Evolutionary conservation across 2,113 vertebrate species (phyloP).

Genomic region (Poeciliopsis turrubarensis): DNA sequence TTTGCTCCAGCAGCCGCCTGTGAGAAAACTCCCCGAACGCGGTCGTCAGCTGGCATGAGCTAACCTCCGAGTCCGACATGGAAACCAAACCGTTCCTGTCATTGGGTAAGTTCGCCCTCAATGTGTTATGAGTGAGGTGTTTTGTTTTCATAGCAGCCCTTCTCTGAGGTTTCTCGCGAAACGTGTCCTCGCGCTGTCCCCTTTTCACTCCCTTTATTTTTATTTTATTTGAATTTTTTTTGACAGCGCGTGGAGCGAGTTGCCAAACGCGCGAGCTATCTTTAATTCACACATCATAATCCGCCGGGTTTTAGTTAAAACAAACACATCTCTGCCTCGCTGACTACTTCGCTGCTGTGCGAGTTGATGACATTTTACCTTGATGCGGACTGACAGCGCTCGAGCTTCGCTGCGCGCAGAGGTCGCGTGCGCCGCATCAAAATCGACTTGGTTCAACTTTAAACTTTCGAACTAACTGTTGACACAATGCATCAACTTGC

Average conservation of each 20-base stretch:
- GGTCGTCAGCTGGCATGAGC: constrained; percentile 83
- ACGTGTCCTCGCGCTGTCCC: constrained; percentile 9
- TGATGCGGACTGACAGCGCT: constrained; percentile 47
- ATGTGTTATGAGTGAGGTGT: background rate
- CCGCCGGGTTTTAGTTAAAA: background rate
- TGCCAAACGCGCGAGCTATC: constrained; percentile 24
- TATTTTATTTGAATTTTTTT: background rate
- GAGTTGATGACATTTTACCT: constrained; percentile 53
- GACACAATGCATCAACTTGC: background rate
- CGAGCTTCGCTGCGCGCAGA: constrained; percentile 9
- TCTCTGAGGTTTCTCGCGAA: constrained; percentile 2
- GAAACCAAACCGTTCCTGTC: constrained; percentile 86
- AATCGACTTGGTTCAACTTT: constrained; percentile 2
- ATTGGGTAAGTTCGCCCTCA: constrained; percentile 79
- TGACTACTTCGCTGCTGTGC: background rate
- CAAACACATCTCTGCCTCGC: background rate
- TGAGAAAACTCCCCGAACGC: constrained; percentile 62
- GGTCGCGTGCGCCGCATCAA: constrained; percentile 41
- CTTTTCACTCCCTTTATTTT: constrained; percentile 6
- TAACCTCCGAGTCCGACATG: constrained; percentile 78
- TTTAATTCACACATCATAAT: background rate
- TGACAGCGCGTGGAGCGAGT: constrained; percentile 66
- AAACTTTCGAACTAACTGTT: background rate
- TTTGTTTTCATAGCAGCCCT: background rate
- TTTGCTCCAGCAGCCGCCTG: constrained; percentile 48